These are phyloP conservation scores for Meandrusa payeni DNA, from an alignment of 2,888 invertebrate species.

Conservation along the genomic window DNA sequence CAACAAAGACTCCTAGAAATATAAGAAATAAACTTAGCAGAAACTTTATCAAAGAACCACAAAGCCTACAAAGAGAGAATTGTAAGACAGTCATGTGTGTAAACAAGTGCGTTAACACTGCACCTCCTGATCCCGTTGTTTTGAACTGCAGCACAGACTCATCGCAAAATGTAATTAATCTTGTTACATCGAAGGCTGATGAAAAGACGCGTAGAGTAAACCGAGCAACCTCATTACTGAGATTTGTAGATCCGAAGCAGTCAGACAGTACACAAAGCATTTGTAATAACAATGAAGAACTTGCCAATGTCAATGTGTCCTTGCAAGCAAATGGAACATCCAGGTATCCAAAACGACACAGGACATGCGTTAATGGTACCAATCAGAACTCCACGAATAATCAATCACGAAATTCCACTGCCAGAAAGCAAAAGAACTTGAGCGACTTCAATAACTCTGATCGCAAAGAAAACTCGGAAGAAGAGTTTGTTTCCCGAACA, in stretches of 20 bases:
- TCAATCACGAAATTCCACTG: slow-evolving; percentile 24
- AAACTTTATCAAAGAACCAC: slow-evolving; percentile 51
- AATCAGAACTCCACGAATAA: slow-evolving; percentile 21
- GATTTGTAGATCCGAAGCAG: slow-evolving; percentile 51
- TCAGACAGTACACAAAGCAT: slow-evolving; percentile 33
- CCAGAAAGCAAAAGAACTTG: slow-evolving; percentile 40
- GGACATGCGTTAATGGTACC: slow-evolving; percentile 31
- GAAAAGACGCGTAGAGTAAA: slow-evolving; percentile 43
- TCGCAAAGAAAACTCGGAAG: slow-evolving; percentile 54
- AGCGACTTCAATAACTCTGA: slow-evolving; percentile 47
- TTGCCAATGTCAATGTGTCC: slow-evolving; percentile 48
- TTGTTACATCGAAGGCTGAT: slow-evolving; percentile 49
- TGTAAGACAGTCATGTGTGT: slow-evolving; percentile 50
- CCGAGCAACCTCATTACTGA: slow-evolving; percentile 56
- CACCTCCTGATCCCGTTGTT: slow-evolving; percentile 34
- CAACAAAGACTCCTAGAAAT: slow-evolving; percentile 53
- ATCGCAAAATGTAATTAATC: slow-evolving; percentile 60
- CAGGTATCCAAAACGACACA: slow-evolving; percentile 59
- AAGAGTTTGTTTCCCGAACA: slow-evolving; percentile 46
- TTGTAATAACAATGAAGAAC: slow-evolving; percentile 29
- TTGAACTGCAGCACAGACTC: slow-evolving; percentile 63
- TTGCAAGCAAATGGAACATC: slow-evolving; percentile 53
- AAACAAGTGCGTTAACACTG: slow-evolving; percentile 56
- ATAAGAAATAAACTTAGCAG: slow-evolving; percentile 50
- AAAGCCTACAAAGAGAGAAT: slow-evolving; percentile 37